Evolutionary conservation across 2,797 vertebrate genomes (phyloP).

Genomic region (Prionace glauca): DNA sequence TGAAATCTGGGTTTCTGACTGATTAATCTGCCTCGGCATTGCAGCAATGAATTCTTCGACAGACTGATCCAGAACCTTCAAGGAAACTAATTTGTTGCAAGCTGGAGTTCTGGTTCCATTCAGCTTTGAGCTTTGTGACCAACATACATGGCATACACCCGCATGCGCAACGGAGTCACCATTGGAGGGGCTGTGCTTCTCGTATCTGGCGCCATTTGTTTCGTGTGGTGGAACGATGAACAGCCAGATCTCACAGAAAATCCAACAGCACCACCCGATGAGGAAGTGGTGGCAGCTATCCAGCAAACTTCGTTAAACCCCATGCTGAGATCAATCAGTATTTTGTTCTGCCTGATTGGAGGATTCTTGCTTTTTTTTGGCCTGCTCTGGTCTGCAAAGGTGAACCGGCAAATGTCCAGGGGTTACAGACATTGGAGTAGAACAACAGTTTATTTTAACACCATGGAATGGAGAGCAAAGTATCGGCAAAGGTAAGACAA

Average conservation of each 20-base stretch:
- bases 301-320: constrained; percentile 45
- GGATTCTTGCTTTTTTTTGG: constrained; percentile 56
- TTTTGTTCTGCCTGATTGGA: constrained; percentile 55
- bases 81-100: background rate
- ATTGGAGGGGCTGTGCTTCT: constrained; percentile 51
- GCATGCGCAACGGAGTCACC: constrained; percentile 49
- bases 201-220: constrained; percentile 56
- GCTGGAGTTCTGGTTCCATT: background rate
- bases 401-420: constrained; percentile 47
- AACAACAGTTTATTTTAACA: background rate
- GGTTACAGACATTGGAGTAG: constrained; percentile 43
- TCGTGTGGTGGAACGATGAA: constrained; percentile 58
- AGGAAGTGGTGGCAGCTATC: constrained; percentile 38
- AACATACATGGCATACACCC: constrained; percentile 43
- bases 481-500: constrained; percentile 19
- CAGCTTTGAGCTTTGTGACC: background rate
- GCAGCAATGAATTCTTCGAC: background rate
- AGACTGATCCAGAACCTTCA: background rate
- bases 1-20: background rate
- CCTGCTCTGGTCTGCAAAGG: constrained; percentile 57
- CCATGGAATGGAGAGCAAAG: constrained; percentile 13
- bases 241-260: constrained; percentile 40
- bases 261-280: constrained; percentile 40
- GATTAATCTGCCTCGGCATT: background rate
- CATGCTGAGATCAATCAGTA: constrained; percentile 54